A percentile compares a stretch with the other conserved stretches of the same genome.
These are phyloP conservation scores for Diorhabda sublineata DNA, from an alignment of 1,140 invertebrate genomes.

Conservation along the genomic window DNA sequence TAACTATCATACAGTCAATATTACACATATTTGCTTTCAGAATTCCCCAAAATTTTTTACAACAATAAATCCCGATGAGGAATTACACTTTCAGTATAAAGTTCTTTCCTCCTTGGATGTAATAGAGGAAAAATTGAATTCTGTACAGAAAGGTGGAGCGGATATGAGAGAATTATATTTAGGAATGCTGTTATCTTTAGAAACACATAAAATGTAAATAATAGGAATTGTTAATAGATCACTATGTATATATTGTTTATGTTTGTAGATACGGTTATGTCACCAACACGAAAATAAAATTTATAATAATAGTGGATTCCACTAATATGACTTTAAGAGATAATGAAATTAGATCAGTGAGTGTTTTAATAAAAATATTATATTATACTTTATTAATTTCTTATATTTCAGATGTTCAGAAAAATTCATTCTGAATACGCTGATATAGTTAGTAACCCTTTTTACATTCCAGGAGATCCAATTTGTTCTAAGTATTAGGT, in stretches of 20 bases:
- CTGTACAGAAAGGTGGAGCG: slow-evolving; percentile 55
- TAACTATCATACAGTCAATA: neutral
- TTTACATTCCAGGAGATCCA: slow-evolving; percentile 83
- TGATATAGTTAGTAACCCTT: slow-evolving; percentile 91
- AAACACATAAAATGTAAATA: slow-evolving; percentile 91
- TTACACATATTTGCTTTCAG: slow-evolving; percentile 51
- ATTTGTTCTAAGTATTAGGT: slow-evolving; percentile 70
- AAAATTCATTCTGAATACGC: slow-evolving; percentile 87
- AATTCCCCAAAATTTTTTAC: slow-evolving; percentile 89
- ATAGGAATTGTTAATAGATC: too few species aligned
- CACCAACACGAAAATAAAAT: slow-evolving; percentile 95
- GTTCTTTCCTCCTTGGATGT: slow-evolving; percentile 93
- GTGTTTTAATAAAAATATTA: slow-evolving; percentile 29
- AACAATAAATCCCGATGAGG: slow-evolving; percentile 65
- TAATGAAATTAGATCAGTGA: slow-evolving; percentile 90
- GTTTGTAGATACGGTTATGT: slow-evolving; percentile 89
- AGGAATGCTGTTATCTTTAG: slow-evolving; percentile 88
- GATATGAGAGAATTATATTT: slow-evolving; percentile 86
- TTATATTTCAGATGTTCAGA: slow-evolving; percentile 70
- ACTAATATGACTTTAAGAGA: slow-evolving; percentile 82
- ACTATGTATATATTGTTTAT: slow-evolving; percentile 32
- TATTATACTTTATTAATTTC: slow-evolving; percentile 8
- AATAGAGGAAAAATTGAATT: slow-evolving; percentile 83
- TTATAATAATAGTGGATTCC: slow-evolving; percentile 91
- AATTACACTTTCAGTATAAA: slow-evolving; percentile 87